Conservation (phyloP, 2,113 vertebrate species). For the Oreocharis arfaki region DNA sequence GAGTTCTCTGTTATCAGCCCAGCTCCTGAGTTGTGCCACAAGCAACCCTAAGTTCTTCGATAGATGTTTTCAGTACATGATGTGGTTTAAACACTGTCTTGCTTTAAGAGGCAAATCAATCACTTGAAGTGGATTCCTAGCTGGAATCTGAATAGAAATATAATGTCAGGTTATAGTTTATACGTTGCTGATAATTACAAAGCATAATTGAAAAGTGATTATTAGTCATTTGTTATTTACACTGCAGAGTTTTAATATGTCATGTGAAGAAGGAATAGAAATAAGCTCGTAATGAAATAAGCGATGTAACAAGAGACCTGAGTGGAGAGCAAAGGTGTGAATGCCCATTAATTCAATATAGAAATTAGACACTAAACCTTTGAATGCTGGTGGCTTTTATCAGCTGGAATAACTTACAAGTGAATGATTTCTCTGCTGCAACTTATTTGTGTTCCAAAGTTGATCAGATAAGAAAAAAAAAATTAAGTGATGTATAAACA, state of each 20-base stretch:
- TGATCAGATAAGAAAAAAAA: neutral
- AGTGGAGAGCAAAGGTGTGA: neutral
- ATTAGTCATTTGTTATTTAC: neutral
- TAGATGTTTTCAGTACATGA: neutral
- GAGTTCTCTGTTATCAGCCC: neutral
- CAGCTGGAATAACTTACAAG: neutral
- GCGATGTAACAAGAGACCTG: rapidly evolving
- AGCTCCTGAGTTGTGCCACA: neutral
- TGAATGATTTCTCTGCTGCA: neutral
- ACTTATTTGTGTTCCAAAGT: neutral
- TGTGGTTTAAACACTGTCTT: neutral
- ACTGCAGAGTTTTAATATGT: neutral
- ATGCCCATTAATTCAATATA: neutral
- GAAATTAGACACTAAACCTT: neutral
- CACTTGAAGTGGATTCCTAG: neutral
- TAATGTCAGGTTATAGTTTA: neutral
- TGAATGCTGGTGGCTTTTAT: neutral
- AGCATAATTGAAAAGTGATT: neutral
- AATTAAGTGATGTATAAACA: neutral
- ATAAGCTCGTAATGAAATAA: neutral
- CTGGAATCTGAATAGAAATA: neutral
- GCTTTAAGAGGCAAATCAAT: neutral
- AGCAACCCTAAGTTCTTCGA: neutral
- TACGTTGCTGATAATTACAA: neutral
- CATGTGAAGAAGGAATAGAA: neutral